Conservation (phyloP, 2,113 vertebrate genomes). For the Myocastor coypus region DNA sequence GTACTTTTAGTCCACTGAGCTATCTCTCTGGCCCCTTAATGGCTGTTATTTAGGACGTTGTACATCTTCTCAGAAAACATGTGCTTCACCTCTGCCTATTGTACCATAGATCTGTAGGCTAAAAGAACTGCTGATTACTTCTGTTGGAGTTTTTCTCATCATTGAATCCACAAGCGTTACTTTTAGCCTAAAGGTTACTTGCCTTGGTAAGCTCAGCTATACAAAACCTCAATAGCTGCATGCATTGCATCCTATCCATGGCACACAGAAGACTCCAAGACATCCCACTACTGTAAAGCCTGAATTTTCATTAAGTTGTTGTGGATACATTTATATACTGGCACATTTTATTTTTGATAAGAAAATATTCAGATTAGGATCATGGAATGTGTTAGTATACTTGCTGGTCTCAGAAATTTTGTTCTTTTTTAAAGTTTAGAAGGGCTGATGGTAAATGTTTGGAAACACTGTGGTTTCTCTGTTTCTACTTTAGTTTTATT, state of each 20-base stretch:
- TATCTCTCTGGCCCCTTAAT: neutral
- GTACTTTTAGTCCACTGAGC: too few species aligned
- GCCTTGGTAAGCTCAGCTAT: neutral
- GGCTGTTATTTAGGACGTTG: neutral
- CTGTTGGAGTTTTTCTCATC: neutral
- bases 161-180: neutral
- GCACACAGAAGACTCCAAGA: neutral
- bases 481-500: neutral
- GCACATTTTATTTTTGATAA: neutral
- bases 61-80: neutral
- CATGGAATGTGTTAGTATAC: neutral
- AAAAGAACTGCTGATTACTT: neutral
- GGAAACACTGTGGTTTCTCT: neutral
- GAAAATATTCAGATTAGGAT: neutral
- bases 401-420: neutral
- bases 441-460: slow-evolving; percentile 18
- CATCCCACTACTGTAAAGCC: neutral
- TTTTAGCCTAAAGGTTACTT: neutral
- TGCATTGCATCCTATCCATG: neutral
- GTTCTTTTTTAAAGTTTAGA: slow-evolving; percentile 6
- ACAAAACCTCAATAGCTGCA: neutral
- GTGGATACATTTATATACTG: neutral
- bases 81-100: neutral
- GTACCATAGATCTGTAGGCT: neutral
- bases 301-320: neutral